Conservation (phyloP, 2,888 invertebrate genomes). For the Gandaritis pyraliata region DNA sequence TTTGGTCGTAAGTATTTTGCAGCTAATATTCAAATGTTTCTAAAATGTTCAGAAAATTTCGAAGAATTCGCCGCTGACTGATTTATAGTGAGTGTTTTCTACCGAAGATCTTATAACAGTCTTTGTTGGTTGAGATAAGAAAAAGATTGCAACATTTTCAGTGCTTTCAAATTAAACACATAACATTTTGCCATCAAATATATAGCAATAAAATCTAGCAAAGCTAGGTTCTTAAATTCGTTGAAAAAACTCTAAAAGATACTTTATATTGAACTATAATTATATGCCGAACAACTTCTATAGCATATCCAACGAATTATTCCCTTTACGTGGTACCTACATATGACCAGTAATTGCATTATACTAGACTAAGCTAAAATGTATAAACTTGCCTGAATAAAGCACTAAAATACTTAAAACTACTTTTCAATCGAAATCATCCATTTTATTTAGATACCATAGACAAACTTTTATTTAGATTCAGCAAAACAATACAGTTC, state of each 20-base stretch:
- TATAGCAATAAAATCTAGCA: background rate
- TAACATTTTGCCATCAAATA: too few species aligned
- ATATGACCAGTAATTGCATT: slow-evolving; percentile 33
- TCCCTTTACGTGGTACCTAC: slow-evolving; percentile 13
- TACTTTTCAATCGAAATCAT: slow-evolving; percentile 1
- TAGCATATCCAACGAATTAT: slow-evolving; percentile 2
- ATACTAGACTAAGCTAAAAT: slow-evolving; percentile 32
- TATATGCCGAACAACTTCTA: slow-evolving; percentile 7
- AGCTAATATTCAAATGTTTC: background rate
- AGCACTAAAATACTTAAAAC: slow-evolving; percentile 19
- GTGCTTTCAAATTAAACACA: too few species aligned
- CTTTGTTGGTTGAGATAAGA: too few species aligned
- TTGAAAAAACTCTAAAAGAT: background rate
- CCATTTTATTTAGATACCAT: background rate
- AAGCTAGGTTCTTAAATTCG: slow-evolving; percentile 2
- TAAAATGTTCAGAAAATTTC: background rate
- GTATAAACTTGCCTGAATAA: slow-evolving; percentile 22
- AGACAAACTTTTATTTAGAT: too few species aligned
- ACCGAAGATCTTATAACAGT: too few species aligned
- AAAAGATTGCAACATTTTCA: too few species aligned
- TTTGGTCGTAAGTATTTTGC: background rate
- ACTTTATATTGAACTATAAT: background rate
- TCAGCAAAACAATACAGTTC: too few species aligned
- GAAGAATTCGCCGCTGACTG: too few species aligned
- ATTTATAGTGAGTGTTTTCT: too few species aligned